Evolutionary conservation across 2,113 vertebrate genomes (phyloP).

Genomic region (Tragulus kanchil): DNA sequence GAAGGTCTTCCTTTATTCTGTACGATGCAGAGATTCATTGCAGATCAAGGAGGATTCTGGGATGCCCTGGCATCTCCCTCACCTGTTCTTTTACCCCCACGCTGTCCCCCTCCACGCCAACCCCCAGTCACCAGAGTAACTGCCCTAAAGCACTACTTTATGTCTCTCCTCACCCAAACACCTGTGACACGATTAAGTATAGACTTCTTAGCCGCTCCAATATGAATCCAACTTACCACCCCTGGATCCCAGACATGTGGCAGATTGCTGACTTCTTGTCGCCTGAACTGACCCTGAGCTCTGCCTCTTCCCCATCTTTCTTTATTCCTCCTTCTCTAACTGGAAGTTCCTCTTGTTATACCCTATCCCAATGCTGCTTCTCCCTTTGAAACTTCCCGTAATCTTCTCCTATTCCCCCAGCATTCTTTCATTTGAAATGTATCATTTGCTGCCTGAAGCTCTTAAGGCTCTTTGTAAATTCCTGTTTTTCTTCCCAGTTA

Average conservation of each 20-base stretch:
- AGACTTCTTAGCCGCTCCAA: not conserved
- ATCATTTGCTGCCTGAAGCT: not conserved
- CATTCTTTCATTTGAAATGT: not conserved
- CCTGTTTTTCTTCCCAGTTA: not conserved
- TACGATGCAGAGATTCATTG: not conserved
- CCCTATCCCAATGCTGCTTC: not conserved
- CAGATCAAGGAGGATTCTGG: not conserved
- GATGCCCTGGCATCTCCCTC: not conserved
- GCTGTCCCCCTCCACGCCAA: not conserved
- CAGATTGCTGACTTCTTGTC: not conserved
- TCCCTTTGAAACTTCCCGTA: not conserved
- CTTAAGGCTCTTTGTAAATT: constrained; percentile 28
- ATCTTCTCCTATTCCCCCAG: not conserved
- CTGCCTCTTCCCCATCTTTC: not conserved
- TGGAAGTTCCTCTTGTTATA: not conserved
- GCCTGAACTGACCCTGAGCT: not conserved
- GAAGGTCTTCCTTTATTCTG: not conserved
- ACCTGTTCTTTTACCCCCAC: not conserved
- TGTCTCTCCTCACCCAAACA: not conserved
- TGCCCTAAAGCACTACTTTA: not conserved
- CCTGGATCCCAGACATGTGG: not conserved
- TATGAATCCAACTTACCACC: not conserved
- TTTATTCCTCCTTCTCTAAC: not conserved
- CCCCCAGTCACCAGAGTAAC: not conserved
- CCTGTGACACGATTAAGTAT: not conserved